phyloP scores from a whole-genome alignment of 2,797 vertebrate species.

The Sebastes iracundus region DNA sequence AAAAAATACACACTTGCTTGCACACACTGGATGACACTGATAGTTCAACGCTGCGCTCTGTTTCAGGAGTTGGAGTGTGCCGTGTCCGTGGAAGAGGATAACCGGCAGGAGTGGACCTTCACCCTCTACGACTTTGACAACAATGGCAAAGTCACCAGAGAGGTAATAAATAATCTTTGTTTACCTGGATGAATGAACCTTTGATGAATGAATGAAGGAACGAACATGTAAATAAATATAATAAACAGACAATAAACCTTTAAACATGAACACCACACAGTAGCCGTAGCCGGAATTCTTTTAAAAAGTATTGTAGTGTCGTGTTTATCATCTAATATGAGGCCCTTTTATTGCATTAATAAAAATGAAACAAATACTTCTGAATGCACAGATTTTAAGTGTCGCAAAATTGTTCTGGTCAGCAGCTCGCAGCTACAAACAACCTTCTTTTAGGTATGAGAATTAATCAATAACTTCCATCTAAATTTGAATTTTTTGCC shows the following conservation, averaged over 20 bases:
- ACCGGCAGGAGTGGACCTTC: conserved; percentile 99
- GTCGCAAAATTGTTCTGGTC: not conserved
- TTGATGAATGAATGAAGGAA: not conserved
- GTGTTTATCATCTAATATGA: not conserved
- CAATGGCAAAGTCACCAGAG: conserved; percentile 97
- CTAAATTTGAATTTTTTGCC: not conserved
- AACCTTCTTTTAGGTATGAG: not conserved
- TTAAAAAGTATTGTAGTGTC: not conserved
- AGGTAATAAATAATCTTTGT: conserved; percentile 81
- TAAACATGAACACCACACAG: not conserved
- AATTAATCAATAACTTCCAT: not conserved
- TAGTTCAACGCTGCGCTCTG: conserved; percentile 21
- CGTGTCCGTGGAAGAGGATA: conserved; percentile 97
- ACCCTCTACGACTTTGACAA: conserved; percentile 99
- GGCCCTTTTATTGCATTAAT: not conserved
- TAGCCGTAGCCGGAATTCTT: not conserved
- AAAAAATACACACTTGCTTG: conserved; percentile 1
- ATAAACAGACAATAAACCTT: not conserved
- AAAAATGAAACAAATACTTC: not conserved
- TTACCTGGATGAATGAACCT: not conserved
- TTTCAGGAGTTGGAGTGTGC: conserved; percentile 97
- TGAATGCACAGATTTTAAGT: not conserved
- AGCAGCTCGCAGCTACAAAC: not conserved
- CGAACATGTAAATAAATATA: not conserved
- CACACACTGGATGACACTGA: conserved; percentile 16